Evolutionary conservation across 2,113 vertebrate genomes (phyloP).

Genomic region (Tragelaphus strepsiceros): DNA sequence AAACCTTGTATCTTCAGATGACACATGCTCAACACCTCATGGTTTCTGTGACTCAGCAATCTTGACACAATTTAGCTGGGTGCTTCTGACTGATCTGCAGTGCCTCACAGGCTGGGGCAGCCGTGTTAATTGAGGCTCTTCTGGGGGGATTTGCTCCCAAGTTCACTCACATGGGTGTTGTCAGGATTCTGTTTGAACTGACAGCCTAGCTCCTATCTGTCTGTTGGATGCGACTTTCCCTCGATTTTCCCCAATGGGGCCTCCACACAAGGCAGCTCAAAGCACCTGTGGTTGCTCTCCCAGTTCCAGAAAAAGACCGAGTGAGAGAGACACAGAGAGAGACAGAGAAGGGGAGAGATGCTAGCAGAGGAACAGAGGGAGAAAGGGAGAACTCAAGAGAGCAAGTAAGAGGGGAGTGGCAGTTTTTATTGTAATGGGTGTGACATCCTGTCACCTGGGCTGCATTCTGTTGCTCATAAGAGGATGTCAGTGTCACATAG

Average conservation of each 20-base stretch:
- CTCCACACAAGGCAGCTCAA: background rate
- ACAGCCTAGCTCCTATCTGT: background rate
- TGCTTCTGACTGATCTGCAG: background rate
- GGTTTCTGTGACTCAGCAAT: background rate
- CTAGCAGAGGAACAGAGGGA: background rate
- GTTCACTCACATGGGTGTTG: background rate
- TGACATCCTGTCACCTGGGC: background rate
- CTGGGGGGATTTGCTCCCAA: background rate
- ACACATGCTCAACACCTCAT: background rate
- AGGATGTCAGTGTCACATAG: background rate
- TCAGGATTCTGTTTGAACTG: background rate
- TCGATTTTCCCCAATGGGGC: background rate
- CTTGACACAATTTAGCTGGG: background rate
- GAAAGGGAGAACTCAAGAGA: background rate
- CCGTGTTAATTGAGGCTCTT: background rate
- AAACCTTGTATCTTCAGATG: background rate
- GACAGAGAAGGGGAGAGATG: background rate
- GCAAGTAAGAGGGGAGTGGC: background rate
- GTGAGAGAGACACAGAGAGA: background rate
- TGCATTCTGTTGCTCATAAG: background rate
- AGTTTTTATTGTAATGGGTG: background rate
- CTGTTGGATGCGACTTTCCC: background rate
- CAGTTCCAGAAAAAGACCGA: background rate
- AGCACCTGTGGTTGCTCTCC: background rate
- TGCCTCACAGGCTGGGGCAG: background rate